A percentile compares a stretch with the other conserved stretches of the same genome.
These are phyloP conservation scores for Dolichomitus sp. DNA, from an alignment of 2,888 invertebrate genomes.

Conservation along the genomic window DNA sequence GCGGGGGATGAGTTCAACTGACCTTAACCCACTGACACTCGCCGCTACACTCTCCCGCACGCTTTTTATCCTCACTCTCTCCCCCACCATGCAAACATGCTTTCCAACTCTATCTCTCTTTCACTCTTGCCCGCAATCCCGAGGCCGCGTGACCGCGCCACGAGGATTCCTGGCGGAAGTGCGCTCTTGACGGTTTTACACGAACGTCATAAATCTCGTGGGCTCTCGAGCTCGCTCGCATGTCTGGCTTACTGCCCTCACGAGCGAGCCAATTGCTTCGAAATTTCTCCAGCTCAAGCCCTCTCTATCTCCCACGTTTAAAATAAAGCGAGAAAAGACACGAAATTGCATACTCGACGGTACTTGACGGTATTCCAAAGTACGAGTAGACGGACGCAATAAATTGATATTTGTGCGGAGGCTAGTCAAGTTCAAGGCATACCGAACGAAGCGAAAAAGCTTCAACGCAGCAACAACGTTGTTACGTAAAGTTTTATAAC, in stretches of 20 bases:
- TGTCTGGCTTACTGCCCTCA: conserved; percentile 38
- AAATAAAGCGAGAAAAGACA: conserved; percentile 6
- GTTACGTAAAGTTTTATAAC: conserved; percentile 40
- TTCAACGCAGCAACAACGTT: conserved; percentile 3
- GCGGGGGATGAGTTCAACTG: conserved; percentile 70
- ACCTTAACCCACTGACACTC: conserved; percentile 77
- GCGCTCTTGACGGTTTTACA: conserved; percentile 62
- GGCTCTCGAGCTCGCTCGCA: conserved; percentile 27
- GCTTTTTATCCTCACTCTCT: conserved; percentile 26
- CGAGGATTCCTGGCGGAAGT: conserved; percentile 61
- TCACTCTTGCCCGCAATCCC: conserved; percentile 39
- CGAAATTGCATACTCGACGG: conserved; percentile 39
- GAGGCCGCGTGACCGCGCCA: conserved; percentile 54
- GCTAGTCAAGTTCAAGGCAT: conserved; percentile 48
- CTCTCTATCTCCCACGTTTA: conserved; percentile 5
- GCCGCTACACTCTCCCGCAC: conserved; percentile 66
- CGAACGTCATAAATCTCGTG: conserved; percentile 65
- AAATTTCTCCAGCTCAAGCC: conserved; percentile 29
- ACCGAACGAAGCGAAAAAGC: conserved; percentile 2
- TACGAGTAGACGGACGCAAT: conserved; percentile 13
- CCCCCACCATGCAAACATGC: neutral
- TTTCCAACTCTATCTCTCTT: neutral
- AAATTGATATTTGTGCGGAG: conserved; percentile 43
- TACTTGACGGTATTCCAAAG: neutral
- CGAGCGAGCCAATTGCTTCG: conserved; percentile 23